Base-by-base conservation (phyloP, 2,797 vertebrate species). In the Phoxinus dragarum region DNA sequence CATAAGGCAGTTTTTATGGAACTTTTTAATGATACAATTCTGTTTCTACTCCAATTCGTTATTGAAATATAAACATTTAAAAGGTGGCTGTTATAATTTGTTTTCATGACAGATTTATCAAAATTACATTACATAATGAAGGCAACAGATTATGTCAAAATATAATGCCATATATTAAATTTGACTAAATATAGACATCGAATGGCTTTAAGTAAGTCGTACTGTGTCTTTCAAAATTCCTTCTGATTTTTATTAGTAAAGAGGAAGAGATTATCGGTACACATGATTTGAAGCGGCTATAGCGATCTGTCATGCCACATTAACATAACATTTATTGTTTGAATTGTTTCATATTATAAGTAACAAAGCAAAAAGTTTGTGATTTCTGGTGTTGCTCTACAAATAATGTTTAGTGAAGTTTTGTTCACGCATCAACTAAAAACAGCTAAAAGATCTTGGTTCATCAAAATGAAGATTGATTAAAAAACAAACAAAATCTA, bases 41-140 rank as follows among this genome's bases (percentile, higher is more conserved):
- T 36, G 1, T 49, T 21, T 54, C 31, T 54, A 12, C 34, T 56
- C 12, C 19, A 75, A 36, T 76, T 56, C 0, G 19, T 75, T 36
- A 74, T 19, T 44, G 23, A 76, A 76, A 73, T 73, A 73, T 44
- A 44, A 73, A 47, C 2, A 73, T 73, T 47, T 49, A 49, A 73
- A 76, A 21, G 1, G 52, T 42, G 21, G 11, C 12, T 77, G 74
- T 40, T 8, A n/a, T 36, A 36, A n/a, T 19, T 4, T 19, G 27
- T 74, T 31, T 52, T 14, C 34, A 36, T n/a, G 11, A 77, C 31
- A 76, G 74, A 77, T 40, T 16, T 40, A n/a, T 38, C 4, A 54
- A 54, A 56, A 21, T 54, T 14, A 74, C 42, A 44, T 44, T 3
- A 52, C 52, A 34, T 72, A 44, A 44, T 27, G 27, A 72, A 16